Conservation (phyloP, 2,888 invertebrate genomes). For the Hirtodrosophila confusa region DNA sequence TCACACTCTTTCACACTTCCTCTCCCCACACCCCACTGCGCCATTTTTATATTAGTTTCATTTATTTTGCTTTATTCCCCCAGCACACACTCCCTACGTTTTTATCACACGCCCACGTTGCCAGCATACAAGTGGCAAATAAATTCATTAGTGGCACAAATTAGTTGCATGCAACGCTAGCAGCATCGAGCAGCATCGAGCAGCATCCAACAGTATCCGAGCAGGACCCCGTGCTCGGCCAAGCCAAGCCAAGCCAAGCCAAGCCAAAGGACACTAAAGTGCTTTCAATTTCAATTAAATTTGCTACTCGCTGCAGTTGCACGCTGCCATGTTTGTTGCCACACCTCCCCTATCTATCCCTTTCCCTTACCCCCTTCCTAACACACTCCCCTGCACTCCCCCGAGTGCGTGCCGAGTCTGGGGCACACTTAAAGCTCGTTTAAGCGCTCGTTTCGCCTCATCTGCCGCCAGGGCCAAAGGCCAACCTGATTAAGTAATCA, state of each 20-base stretch:
- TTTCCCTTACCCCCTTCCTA: background rate
- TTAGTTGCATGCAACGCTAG: conserved; percentile 76
- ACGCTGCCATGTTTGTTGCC: conserved; percentile 18
- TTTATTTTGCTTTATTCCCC: conserved; percentile 70
- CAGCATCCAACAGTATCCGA: conserved; percentile 7
- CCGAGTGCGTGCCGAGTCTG: conserved; percentile 74
- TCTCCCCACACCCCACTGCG: background rate
- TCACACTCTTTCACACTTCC: background rate
- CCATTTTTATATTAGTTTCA: conserved; percentile 68
- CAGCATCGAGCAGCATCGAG: conserved; percentile 25
- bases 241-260: conserved; percentile 36
- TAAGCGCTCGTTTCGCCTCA: conserved; percentile 73
- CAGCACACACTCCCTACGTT: conserved; percentile 23
- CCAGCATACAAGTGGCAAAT: conserved; percentile 80
- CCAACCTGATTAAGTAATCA: conserved; percentile 75
- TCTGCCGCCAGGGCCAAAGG: conserved; percentile 36
- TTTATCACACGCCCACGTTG: conserved; percentile 72
- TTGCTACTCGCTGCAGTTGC: conserved; percentile 60
- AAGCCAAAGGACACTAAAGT: conserved; percentile 75
- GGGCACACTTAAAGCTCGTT: conserved; percentile 78
- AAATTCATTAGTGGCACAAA: conserved; percentile 80
- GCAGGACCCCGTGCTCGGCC: conserved; percentile 17
- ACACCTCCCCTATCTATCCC: background rate
- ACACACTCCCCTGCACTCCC: background rate
- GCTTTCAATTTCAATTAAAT: conserved; percentile 80